phyloP scores from a whole-genome alignment of 2,113 vertebrate species.

The Pterophyllum scalare region DNA sequence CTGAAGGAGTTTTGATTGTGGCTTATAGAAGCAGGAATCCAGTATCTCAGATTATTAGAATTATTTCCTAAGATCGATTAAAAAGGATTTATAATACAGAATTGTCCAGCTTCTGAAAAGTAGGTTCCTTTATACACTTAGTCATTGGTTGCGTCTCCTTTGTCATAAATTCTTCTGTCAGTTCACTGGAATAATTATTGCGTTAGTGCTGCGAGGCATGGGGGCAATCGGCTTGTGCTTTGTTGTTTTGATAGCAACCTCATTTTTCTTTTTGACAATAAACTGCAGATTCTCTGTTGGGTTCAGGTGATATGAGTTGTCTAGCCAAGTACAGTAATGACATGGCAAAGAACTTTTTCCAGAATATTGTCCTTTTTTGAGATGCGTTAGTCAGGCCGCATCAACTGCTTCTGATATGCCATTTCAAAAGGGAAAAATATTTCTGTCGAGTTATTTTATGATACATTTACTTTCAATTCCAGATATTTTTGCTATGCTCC shows the following conservation, averaged over 20 bases:
- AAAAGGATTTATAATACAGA: background rate
- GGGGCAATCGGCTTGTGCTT: too few species aligned
- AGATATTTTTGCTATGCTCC: background rate
- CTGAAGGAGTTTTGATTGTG: background rate
- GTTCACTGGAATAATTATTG: too few species aligned
- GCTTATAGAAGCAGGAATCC: background rate
- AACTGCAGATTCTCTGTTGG: rapidly evolving
- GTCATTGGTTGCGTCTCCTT: background rate
- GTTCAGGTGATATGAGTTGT: rapidly evolving
- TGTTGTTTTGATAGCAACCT: background rate
- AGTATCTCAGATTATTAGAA: background rate
- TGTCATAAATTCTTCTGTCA: too few species aligned
- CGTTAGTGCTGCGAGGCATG: background rate
- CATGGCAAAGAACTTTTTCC: too few species aligned
- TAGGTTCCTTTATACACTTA: background rate
- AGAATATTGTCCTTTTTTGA: too few species aligned
- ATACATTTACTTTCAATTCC: background rate
- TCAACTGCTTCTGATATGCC: background rate
- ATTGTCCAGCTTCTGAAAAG: background rate
- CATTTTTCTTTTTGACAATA: background rate
- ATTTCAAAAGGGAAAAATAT: background rate
- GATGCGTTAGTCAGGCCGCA: too few species aligned
- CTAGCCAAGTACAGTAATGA: background rate
- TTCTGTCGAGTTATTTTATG: background rate
- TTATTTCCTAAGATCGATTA: background rate